Evolutionary conservation across 2,113 vertebrate species (phyloP), one percentile per base, ranked within the genome.

Genomic region (Limanda limanda): DNA sequence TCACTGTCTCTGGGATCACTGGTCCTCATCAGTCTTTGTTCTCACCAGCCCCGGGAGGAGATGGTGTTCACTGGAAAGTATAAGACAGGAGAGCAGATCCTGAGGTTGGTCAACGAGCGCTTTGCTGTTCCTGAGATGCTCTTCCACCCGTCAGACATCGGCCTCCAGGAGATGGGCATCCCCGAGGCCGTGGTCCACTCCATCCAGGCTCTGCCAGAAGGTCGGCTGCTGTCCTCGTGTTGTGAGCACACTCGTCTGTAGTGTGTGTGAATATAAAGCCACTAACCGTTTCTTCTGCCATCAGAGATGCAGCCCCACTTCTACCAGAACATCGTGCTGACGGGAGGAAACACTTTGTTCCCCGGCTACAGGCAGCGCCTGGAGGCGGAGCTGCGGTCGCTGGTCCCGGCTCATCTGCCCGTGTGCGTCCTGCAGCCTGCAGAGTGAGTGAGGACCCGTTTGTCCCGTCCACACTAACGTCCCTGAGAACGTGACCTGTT

Each of bases 271-370:
- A 20, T n/a, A 10, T 21, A 13, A 18, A 20, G 12, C 40, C 1
- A 0, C 42, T 48, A 48, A 68, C 71, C 60, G 6, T 78, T 68
- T 48, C 24, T 59, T 84, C 67, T 86, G 57, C 89, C 79, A 11
- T 61, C 89, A 99, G 98, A 99, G 89, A 99, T 99, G 98, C 98
- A 99, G 86, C 96, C 98, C 11, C 98, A 99, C 91, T 97, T 99
- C 93, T 99, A 96, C 88, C 97, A 96, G 93, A 99, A 99, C 93
- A 97, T 99, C 47, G 93, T 99, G 78, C 91, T 99, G 82, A 98
- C 97, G 1, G 98, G 98, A 54, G 98, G 98, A 68, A 99, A 98
- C 89, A 91, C 95, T 3, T 92, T 97, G 72, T 96, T 99, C 79
- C 95, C 97, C 0, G 98, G 98, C 74, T 99, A 96, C 90, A 95